Conservation (phyloP, 2,113 vertebrate genomes). For the Rhodinocichla rosea region DNA sequence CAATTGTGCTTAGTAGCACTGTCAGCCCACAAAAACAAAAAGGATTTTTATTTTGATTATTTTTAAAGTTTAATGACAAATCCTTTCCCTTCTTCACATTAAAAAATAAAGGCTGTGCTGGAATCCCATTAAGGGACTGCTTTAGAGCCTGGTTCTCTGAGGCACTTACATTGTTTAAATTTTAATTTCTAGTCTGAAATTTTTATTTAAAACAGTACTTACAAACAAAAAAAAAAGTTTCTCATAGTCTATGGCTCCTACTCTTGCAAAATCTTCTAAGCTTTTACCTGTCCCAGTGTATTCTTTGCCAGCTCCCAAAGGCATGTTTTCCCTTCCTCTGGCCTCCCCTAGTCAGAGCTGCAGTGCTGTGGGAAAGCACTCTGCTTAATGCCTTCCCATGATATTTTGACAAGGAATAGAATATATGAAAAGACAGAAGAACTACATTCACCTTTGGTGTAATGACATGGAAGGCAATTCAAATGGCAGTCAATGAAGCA, state of each 20-base stretch:
- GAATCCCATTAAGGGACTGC: conserved; percentile 73
- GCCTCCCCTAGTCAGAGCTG: background rate
- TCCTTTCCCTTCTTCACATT: conserved; percentile 71
- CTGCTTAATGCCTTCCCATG: background rate
- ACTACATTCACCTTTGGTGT: background rate
- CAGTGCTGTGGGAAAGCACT: background rate
- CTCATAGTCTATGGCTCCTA: background rate
- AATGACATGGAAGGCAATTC: background rate
- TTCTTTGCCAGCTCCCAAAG: background rate
- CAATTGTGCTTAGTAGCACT: conserved; percentile 40
- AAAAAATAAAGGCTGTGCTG: conserved; percentile 73
- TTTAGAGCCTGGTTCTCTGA: conserved; percentile 66
- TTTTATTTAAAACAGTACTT: conserved; percentile 74
- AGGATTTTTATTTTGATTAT: conserved; percentile 75
- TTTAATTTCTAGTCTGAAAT: conserved; percentile 76
- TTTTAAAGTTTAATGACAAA: conserved; percentile 81
- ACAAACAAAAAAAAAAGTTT: conserved; percentile 56
- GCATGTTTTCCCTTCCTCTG: background rate
- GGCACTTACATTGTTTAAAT: conserved; percentile 77
- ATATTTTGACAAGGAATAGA: background rate
- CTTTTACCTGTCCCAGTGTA: conserved; percentile 38
- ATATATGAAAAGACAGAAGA: background rate
- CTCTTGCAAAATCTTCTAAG: conserved; percentile 11
- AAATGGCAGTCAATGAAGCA: background rate
- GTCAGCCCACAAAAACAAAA: conserved; percentile 64